Conservation (phyloP, 1,140 invertebrate genomes). For the Pinna nobilis region DNA sequence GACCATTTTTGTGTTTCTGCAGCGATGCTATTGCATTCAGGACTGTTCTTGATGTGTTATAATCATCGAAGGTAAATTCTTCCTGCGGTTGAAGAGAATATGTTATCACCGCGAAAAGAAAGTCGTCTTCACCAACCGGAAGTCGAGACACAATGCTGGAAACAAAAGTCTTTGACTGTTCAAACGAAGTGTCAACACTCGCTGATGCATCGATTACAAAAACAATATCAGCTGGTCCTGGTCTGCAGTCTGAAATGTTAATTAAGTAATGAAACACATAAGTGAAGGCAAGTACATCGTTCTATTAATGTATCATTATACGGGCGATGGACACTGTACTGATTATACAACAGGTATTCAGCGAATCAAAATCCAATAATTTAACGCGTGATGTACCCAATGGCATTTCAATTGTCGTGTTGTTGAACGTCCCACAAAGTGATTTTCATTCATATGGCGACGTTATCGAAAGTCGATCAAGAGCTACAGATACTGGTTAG, state of each 20-base stretch:
- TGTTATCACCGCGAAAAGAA: conserved; percentile 1
- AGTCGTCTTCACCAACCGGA: conserved; percentile 15
- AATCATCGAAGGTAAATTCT: background rate
- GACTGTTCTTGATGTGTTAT: background rate
- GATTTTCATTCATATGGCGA: background rate
- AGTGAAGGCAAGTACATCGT: background rate
- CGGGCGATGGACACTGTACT: background rate
- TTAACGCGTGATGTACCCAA: too few species aligned
- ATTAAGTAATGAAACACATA: background rate
- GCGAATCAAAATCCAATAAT: too few species aligned
- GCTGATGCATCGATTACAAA: conserved; percentile 19
- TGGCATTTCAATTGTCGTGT: background rate
- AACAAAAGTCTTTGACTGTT: conserved; percentile 9
- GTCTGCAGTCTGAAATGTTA: conserved; percentile 18
- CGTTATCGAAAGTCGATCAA: too few species aligned
- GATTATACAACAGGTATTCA: background rate
- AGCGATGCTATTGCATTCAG: background rate
- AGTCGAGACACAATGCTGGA: background rate
- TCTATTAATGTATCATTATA: background rate
- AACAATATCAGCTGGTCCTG: conserved; percentile 20
- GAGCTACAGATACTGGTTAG: too few species aligned
- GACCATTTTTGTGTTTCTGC: background rate
- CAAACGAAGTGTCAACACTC: background rate
- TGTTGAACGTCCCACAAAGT: background rate
- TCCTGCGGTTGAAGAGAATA: background rate